Percentiles rank a stretch among this genome's conserved stretches.
phyloP scores from a whole-genome alignment of 2,113 vertebrate genomes.

The Odontophorus gujanensis region DNA sequence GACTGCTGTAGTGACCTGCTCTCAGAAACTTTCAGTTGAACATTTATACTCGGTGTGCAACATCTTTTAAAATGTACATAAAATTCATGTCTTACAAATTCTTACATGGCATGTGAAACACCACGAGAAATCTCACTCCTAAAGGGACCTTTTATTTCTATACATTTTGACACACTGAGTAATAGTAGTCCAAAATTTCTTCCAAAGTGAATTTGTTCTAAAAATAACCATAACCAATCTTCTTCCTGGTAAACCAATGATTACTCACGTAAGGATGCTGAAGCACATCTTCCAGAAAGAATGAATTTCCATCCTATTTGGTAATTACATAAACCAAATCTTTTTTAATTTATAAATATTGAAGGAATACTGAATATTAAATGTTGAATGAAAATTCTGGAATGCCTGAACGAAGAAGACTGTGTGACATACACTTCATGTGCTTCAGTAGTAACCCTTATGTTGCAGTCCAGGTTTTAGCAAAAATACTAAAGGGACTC shows the following conservation, averaged over 20 bases:
- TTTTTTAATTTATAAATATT: constrained; percentile 25
- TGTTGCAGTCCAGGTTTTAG: neutral
- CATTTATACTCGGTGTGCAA: neutral
- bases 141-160: constrained; percentile 13
- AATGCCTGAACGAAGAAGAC: neutral
- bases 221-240: constrained; percentile 32
- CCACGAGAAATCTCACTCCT: constrained; percentile 16
- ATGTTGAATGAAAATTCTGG: neutral
- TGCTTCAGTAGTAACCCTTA: neutral
- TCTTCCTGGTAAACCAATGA: constrained; percentile 26
- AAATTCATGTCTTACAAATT: neutral
- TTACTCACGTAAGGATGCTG: neutral
- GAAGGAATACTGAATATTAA: neutral
- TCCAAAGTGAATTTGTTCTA: constrained; percentile 1
- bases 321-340: neutral
- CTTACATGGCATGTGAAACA: neutral
- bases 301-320: neutral
- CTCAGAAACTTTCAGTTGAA: neutral
- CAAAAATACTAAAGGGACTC: neutral
- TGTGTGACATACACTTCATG: neutral
- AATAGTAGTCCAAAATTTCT: neutral
- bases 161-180: neutral
- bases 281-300: constrained; percentile 13
- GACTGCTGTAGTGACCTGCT: neutral
- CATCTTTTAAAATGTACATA: neutral